Conservation (phyloP, 2,797 vertebrate genomes). For the Cheirogaleus major region DNA sequence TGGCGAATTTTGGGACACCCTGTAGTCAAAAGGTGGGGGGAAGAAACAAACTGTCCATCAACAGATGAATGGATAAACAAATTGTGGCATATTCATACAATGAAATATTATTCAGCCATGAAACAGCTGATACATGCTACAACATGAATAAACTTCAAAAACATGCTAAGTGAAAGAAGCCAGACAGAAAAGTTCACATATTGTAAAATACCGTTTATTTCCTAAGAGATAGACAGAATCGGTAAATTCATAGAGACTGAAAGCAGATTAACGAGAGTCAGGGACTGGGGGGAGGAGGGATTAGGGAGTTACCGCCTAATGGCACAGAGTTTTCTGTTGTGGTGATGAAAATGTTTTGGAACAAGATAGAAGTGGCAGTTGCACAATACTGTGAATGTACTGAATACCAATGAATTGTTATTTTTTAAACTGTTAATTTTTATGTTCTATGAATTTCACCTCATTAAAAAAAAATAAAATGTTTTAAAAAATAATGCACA, state of each 20-base stretch:
- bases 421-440: neutral
- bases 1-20: too few relatives aligned
- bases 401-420: neutral
- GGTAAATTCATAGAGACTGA: neutral
- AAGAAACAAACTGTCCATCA: neutral
- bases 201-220: neutral
- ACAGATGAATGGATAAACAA: neutral
- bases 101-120: neutral
- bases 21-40: neutral
- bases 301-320: neutral
- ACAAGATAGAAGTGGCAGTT: neutral
- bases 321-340: neutral
- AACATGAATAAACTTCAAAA: neutral
- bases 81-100: neutral
- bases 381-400: neutral
- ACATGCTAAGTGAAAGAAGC: neutral
- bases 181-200: neutral
- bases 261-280: neutral
- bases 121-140: neutral
- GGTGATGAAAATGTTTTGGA: neutral
- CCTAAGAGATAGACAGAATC: neutral
- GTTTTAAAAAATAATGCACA: neutral
- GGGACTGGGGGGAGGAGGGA: neutral
- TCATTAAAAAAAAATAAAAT: neutral
- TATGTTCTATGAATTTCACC: neutral